Base-by-base conservation (phyloP, 2,113 vertebrate species). In the Proteles cristata region DNA sequence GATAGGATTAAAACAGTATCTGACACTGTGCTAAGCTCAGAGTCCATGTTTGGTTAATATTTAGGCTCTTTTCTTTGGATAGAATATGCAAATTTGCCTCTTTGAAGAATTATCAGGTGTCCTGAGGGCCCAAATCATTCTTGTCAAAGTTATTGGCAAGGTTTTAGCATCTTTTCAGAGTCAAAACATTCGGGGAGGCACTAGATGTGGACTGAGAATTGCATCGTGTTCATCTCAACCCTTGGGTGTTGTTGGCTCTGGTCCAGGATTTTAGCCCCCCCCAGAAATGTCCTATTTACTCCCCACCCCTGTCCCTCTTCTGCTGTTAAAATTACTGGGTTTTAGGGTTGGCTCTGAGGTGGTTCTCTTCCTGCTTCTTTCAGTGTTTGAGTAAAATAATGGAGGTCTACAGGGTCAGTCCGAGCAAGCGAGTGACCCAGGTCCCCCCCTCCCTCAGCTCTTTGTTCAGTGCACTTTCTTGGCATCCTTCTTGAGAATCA, bases 391-490 rank as follows among this genome's bases (percentile, higher is more conserved):
- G 35, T 73, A 28, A 88, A 77, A 31, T n/a, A 58, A 33, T 1
- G 7, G 45, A 58, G 31, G 33, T 12, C 63, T 4, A 6, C 28
- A 33, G 25, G 10, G 15, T 53, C 43, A 33, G 17, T 65, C 31
- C 15, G 10, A 50, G 71, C 6, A 17, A 39, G 4, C 4, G 14
- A n/a, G 2, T 4, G 7, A 48, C 55, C n/a, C 0, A 1, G 2
- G 5, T 11, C 16, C 21, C 10, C 5, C 5, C 21, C 21, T 5
- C 31, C 17, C 8, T 28, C 26, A n/a, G 4, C 5, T 35, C 71
- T 26, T 63, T 12, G 11, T 19, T 65, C 19, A 85, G 53, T 28
- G 48, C 6, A 11, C 21, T 35, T 61, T 45, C 43, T 25, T 16
- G 63, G n/a, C 35, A 26, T n/a, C 1, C 26, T 35, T 92, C 33